Evolutionary conservation across 2,888 invertebrate genomes (phyloP), one percentile per base, ranked within the genome.

Genomic region (Adela reaumurella): DNA sequence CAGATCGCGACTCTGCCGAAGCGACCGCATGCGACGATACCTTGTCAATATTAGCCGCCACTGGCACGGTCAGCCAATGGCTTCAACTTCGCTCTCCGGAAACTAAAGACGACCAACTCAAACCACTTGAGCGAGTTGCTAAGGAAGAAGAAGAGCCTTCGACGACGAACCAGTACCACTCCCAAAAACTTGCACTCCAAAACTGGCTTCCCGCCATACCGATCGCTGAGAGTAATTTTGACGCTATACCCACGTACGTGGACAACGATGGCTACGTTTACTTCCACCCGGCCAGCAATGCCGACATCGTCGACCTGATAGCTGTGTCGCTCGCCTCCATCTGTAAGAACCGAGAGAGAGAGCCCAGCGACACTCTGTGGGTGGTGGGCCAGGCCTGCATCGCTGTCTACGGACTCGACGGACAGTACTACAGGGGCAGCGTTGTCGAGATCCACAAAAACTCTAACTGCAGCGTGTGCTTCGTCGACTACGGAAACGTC

Each of bases 401-500:
- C 24, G 90, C 87, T 0, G 71, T 80, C 50, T 92, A 83, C 65
- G 84, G 83, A 56, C 54, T 74, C 16, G 87, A 91, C 59, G 74
- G 82, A 10, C 70, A 73, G 16, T 89, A 88, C 80, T 92, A 92
- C 64, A 80, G 94, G 50, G 92, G 86, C 5, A 70, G 73, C 58
- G 78, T 91, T 2, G 1, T 72, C 1, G 64, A 78, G 47, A 68
- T 81, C 1, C 60, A 70, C 42, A 56, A 65, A 50, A 55, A 67
- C 2, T 57, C 64, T 46, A 57, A 61, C 47, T 70, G 86, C 53
- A 53, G 74, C 49, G 84, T 92, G 0, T 73, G 82, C 47, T 92
- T 90, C 67, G 81, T 94, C 1, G 94, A 94, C 69, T 94, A 89
- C 60, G 94, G 94, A 0, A 93, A 92, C 61, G 74, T 83, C 42